Base-by-base conservation (phyloP, 2,797 vertebrate species). In the Nothura maculosa region DNA sequence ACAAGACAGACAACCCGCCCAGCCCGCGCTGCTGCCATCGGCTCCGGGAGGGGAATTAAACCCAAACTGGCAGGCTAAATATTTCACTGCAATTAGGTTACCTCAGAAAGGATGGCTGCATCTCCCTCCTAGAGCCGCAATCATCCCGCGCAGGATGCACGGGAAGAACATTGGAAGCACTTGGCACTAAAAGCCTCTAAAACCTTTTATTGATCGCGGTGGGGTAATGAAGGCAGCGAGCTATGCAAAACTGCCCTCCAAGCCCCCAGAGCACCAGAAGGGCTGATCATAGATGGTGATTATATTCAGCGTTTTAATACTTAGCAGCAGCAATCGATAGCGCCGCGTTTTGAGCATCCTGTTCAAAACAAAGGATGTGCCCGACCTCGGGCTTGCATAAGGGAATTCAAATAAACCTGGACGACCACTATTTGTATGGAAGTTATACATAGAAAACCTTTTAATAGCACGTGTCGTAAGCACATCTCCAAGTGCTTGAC, bases 381-480 rank as follows among this genome's bases (percentile, higher is more conserved):
- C 86, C 78, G 90, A 89, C 72, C 68, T 50, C 84, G 69, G 90
- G 64, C 88, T 91, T 90, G 50, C 86, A 2, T 95, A 72, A 90
- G 94, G 78, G 86, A 92, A 92, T 85, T 80, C 78, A 92, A 95
- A 95, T 90, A 92, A 93, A 93, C 86, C 92, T 82, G 86, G 93
- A 87, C 91, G 91, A 94, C 91, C 3, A 3, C 89, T 94, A 83
- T 91, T 96, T 95, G 94, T 91, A 86, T 30, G 69, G 92, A 75
- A 79, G 87, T 93, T 96, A 94, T 95, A 95, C 89, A 91, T 91
- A 95, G 92, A 88, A 94, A 93, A 63, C 60, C 91, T 96, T 95
- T 92, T 93, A 94, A 96, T 90, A 96, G 96, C 9, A 0, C 63
- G 24, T 93, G 92, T 93, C 58, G 34, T 91, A 94, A 93, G 91